These are phyloP conservation scores for Syngnathus floridae DNA, from an alignment of 2,113 vertebrate species.

Conservation along the genomic window DNA sequence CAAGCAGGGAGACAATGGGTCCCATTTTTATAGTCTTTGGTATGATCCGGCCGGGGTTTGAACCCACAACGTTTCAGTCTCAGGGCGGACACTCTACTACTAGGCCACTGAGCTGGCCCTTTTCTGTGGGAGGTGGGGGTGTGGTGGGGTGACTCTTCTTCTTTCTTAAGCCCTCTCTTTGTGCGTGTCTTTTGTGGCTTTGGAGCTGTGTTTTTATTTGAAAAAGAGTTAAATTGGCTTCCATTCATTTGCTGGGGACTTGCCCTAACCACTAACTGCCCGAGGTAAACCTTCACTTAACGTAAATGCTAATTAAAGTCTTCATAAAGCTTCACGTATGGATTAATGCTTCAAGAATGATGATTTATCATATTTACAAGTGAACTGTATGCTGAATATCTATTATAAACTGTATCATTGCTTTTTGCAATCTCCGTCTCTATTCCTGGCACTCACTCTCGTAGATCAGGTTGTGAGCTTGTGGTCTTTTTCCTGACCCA, in stretches of 20 bases:
- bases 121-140: slow-evolving; percentile 2
- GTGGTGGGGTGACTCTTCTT: background rate
- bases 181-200: background rate
- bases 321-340: background rate
- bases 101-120: too few relatives aligned
- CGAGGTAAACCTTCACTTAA: slow-evolving; percentile 7
- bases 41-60: too few relatives aligned
- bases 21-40: too few relatives aligned
- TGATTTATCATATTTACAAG: background rate
- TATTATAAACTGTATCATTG: background rate
- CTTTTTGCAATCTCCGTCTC: background rate
- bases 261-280: slow-evolving; percentile 5
- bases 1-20: too few relatives aligned
- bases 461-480: slow-evolving; percentile 9
- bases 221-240: background rate
- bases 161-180: background rate
- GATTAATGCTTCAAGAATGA: background rate
- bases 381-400: background rate
- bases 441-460: background rate
- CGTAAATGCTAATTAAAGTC: slow-evolving; percentile 1
- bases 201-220: background rate
- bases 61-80: too few relatives aligned
- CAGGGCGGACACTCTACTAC: too few relatives aligned
- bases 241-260: slow-evolving; percentile 1
- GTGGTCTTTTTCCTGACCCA: slow-evolving; percentile 19